A percentile compares a stretch with the other conserved stretches of the same genome.
phyloP scores from a whole-genome alignment of 2,113 vertebrate species.

The Pteruthius melanotis region DNA sequence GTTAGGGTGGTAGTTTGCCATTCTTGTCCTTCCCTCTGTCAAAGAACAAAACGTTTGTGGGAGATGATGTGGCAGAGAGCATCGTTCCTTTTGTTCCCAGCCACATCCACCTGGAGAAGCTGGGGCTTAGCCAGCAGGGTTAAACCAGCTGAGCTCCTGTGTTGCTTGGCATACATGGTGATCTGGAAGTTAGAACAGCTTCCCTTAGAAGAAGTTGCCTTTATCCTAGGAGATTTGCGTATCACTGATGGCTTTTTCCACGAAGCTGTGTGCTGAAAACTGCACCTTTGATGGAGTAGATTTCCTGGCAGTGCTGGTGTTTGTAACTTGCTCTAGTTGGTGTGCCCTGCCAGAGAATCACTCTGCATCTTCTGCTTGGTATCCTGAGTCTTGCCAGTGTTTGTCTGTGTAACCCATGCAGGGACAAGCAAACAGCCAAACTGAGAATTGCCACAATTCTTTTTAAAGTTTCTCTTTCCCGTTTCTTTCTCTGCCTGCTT shows the following conservation, averaged over 20 bases:
- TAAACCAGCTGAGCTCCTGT: neutral
- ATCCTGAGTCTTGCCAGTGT: neutral
- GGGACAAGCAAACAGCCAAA: neutral
- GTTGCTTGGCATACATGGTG: fast-evolving
- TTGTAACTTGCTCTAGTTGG: fast-evolving
- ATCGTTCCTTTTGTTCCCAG: neutral
- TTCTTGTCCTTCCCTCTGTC: neutral
- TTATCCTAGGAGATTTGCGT: neutral
- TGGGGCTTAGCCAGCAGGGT: neutral
- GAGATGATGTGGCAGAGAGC: neutral
- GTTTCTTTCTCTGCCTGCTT: neutral
- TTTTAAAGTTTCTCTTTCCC: neutral
- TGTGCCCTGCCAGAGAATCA: neutral
- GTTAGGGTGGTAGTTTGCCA: neutral
- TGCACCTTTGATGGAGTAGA: neutral
- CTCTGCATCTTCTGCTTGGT: neutral
- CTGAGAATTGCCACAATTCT: neutral
- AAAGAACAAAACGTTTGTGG: fast-evolving
- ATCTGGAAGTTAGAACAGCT: neutral
- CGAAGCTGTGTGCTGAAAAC: neutral
- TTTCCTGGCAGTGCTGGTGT: neutral
- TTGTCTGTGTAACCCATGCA: neutral
- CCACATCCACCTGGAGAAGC: neutral
- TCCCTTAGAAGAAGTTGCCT: neutral
- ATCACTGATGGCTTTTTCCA: neutral